Evolutionary conservation across 1,140 invertebrate genomes (phyloP).

Genomic region (Druon quercuslanigerum): DNA sequence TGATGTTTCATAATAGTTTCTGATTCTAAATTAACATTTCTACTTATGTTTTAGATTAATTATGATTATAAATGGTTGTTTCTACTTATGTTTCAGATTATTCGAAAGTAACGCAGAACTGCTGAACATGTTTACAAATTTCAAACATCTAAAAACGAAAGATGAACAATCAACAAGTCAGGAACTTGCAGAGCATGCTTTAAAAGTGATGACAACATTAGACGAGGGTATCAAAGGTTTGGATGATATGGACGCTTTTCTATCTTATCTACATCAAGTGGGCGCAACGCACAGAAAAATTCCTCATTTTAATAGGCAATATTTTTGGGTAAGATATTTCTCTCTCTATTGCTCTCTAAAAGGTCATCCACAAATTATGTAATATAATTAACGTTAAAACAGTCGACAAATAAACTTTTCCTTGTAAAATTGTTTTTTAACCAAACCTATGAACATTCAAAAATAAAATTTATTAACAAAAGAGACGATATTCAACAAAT

Average conservation of each 20-base stretch:
- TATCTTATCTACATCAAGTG: slow-evolving; percentile 87
- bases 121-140: slow-evolving; percentile 88
- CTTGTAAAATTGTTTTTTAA: too few relatives aligned
- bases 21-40: too few relatives aligned
- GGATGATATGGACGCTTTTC: slow-evolving; percentile 89
- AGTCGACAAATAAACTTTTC: too few relatives aligned
- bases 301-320: slow-evolving; percentile 89
- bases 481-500: too few relatives aligned
- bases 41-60: neutral
- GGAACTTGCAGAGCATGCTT: slow-evolving; percentile 90
- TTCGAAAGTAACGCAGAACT: slow-evolving; percentile 92
- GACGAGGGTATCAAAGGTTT: slow-evolving; percentile 90
- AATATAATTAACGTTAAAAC: too few relatives aligned
- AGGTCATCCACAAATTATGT: too few relatives aligned
- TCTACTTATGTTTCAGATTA: slow-evolving; percentile 78
- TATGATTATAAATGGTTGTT: slow-evolving; percentile 21
- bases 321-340: slow-evolving; percentile 87
- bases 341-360: slow-evolving; percentile 42
- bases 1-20: too few relatives aligned
- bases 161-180: slow-evolving; percentile 87
- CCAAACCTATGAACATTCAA: too few relatives aligned
- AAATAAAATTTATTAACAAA: too few relatives aligned
- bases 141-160: slow-evolving; percentile 85
- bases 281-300: slow-evolving; percentile 89
- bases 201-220: slow-evolving; percentile 91